These are phyloP conservation scores for Zosterops hypoxanthus DNA, from an alignment of 2,113 vertebrate genomes.

Conservation along the genomic window DNA sequence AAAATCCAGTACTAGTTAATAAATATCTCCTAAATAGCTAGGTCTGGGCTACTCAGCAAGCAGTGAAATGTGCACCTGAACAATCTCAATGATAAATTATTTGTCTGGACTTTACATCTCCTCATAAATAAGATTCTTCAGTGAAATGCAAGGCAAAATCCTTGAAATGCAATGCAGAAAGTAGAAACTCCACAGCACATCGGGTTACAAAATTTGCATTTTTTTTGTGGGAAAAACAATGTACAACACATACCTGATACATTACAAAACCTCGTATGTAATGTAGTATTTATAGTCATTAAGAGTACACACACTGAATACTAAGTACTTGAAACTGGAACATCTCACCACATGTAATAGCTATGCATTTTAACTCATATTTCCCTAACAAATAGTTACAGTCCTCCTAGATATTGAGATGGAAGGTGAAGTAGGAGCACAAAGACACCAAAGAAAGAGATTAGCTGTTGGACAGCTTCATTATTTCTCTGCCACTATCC, in stretches of 20 bases:
- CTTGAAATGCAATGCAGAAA: not conserved
- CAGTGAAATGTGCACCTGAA: not conserved
- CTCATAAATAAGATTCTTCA: not conserved
- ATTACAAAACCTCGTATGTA: not conserved
- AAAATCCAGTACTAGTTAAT: not conserved
- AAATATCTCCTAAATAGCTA: not conserved
- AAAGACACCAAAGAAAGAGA: slow-evolving; percentile 9
- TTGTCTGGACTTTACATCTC: not conserved
- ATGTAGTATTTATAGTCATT: slow-evolving; percentile 1
- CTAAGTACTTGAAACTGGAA: not conserved
- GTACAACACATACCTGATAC: not conserved
- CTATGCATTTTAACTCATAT: slow-evolving; percentile 12
- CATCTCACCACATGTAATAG: not conserved
- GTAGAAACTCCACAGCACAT: not conserved
- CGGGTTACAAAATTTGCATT: not conserved
- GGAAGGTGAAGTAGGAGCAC: slow-evolving; percentile 33
- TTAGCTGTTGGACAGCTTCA: slow-evolving; percentile 32
- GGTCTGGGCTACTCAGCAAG: not conserved
- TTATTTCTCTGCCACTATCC: slow-evolving; percentile 17
- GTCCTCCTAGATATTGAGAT: slow-evolving; percentile 2
- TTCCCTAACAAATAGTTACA: slow-evolving; percentile 12
- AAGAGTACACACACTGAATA: not conserved
- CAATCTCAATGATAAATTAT: not conserved
- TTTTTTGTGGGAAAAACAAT: not conserved
- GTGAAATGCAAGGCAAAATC: not conserved